Conservation (phyloP, 2,888 invertebrate genomes). For the Drosophila formosana region DNA sequence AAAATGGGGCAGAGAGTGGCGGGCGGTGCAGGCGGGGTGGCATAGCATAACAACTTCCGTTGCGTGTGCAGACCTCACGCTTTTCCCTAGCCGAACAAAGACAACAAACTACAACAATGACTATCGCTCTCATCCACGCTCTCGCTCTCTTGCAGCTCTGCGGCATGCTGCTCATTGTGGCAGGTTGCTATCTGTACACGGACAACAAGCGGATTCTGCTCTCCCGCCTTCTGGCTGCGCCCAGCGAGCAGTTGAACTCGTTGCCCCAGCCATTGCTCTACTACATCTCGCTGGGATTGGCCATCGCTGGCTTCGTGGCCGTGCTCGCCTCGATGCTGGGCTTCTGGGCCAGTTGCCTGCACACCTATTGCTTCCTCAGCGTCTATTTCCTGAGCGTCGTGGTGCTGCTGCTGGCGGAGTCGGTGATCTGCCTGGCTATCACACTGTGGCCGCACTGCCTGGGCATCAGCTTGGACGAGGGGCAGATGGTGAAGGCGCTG, state of each 20-base stretch:
- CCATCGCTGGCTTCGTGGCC: slow-evolving; percentile 89
- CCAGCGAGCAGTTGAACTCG: slow-evolving; percentile 86
- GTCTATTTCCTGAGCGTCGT: slow-evolving; percentile 91
- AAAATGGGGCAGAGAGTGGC: not conserved
- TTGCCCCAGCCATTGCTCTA: slow-evolving; percentile 91
- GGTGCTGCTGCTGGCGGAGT: slow-evolving; percentile 89
- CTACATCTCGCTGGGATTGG: slow-evolving; percentile 90
- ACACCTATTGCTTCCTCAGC: slow-evolving; percentile 90
- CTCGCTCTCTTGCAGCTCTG: slow-evolving; percentile 87
- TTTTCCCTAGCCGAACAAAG: slow-evolving; percentile 1
- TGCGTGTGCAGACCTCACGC: slow-evolving; percentile 30
- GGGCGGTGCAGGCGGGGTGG: not conserved
- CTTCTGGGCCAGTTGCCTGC: slow-evolving; percentile 92
- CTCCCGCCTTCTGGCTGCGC: slow-evolving; percentile 89
- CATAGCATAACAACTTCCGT: slow-evolving; percentile 41
- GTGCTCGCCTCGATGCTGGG: slow-evolving; percentile 90
- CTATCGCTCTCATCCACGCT: not conserved
- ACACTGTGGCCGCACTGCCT: slow-evolving; percentile 92
- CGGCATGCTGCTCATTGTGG: slow-evolving; percentile 89
- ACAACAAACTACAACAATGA: not conserved
- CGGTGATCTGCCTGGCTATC: slow-evolving; percentile 89
- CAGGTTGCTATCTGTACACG: slow-evolving; percentile 90
- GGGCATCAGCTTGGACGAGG: slow-evolving; percentile 89
- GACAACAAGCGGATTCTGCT: slow-evolving; percentile 90
- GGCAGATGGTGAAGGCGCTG: slow-evolving; percentile 89